Evolutionary conservation across 2,113 vertebrate species (phyloP), one percentile per base, ranked within the genome.

Genomic region (Gallinago paraguaiae): DNA sequence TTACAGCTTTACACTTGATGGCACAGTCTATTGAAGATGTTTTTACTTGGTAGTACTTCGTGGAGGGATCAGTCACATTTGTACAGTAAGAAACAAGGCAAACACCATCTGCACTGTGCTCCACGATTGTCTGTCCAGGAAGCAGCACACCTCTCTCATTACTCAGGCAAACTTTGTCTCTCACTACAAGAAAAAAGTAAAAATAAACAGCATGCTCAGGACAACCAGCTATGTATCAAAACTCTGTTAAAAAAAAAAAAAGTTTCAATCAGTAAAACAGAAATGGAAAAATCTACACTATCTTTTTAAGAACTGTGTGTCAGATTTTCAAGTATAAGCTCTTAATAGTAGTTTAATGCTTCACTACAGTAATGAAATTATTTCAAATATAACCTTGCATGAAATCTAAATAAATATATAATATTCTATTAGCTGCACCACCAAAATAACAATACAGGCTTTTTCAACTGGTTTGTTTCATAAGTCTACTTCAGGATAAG

Each of bases 101-200:
- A 95, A 98, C 75, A 10, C 99, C 99, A 6, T 98, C 98, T 6
- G 98, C 96, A 0, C 97, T 98, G 70, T 98, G 99, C 74, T 99
- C 99, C 70, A 99, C 96, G 13, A 99, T 98, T 1, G 97, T 98
- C 98, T 99, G 99, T 82, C 99, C 99, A 0, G 99, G 99, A 78
- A 98, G 98, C 96, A 99, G 97, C 84, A 99, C 97, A 3, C 99
- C 99, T 19, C 98, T 97, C 82, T 99, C 98, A 0, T 97, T 98
- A 68, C 98, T 99, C 90, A 99, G 96, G 92, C 99, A 99, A 92
- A 99, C 99, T 2, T 98, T 98, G 86, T 99, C 99, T 61, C 98
- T 98, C 96, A 98, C 99, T 99, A 96, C 14, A 95, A 88, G 60
- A 93, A 90, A 90, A 88, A 13, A 7, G 92, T 56, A 93, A 78